Conservation (phyloP, 2,797 vertebrate species). For the Dicrostonyx torquatus region DNA sequence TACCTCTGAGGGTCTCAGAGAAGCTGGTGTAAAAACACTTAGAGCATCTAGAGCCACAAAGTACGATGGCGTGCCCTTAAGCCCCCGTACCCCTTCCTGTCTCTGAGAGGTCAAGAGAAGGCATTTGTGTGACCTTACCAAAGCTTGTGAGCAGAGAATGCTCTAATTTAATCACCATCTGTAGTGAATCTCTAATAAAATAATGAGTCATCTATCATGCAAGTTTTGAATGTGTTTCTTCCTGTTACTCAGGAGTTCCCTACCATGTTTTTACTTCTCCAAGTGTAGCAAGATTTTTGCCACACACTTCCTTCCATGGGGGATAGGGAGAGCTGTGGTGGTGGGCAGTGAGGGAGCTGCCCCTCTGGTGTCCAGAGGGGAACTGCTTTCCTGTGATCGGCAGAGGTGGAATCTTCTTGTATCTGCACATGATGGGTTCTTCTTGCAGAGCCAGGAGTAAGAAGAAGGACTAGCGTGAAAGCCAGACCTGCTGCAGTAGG, state of each 20-base stretch:
- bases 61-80: slow-evolving; percentile 79
- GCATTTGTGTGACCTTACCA: slow-evolving; percentile 80
- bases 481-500: background rate
- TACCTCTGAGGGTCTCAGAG: slow-evolving; percentile 70
- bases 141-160: slow-evolving; percentile 77
- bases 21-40: slow-evolving; percentile 60
- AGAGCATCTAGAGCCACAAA: slow-evolving; percentile 71
- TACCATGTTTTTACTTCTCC: slow-evolving; percentile 50
- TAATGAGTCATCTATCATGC: slow-evolving; percentile 81
- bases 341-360: background rate
- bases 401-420: background rate
- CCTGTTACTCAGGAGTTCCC: slow-evolving; percentile 55
- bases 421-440: background rate
- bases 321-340: background rate
- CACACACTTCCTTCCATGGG: slow-evolving; percentile 25
- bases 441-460: background rate
- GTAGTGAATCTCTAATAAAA: slow-evolving; percentile 80
- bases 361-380: background rate
- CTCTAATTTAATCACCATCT: slow-evolving; percentile 84
- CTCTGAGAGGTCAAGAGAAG: slow-evolving; percentile 80
- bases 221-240: slow-evolving; percentile 79
- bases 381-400: background rate
- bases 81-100: slow-evolving; percentile 63
- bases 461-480: background rate
- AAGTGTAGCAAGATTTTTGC: slow-evolving; percentile 59